Evolutionary conservation across 2,888 invertebrate genomes (phyloP).

Genomic region (Nudaria mundana): DNA sequence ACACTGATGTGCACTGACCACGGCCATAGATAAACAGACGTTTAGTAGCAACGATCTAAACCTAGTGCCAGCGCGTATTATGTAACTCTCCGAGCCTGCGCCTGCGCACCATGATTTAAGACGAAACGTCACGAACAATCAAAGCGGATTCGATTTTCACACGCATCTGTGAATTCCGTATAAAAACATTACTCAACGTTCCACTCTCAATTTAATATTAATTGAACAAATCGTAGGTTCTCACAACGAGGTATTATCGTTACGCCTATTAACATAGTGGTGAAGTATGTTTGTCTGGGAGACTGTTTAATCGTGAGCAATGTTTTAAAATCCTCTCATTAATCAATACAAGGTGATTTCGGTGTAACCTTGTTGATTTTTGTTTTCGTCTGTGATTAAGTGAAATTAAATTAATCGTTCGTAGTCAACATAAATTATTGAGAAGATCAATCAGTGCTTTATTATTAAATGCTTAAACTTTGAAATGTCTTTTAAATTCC

Average conservation of each 20-base stretch:
- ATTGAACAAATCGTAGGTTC: slow-evolving; percentile 27
- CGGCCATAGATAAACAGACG: slow-evolving; percentile 35
- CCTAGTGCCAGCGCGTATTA: slow-evolving; percentile 25
- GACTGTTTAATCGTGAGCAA: slow-evolving; percentile 44
- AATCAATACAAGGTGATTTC: slow-evolving; percentile 62
- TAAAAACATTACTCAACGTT: slow-evolving; percentile 27
- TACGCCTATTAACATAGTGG: slow-evolving; percentile 44
- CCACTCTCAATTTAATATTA: slow-evolving; percentile 20
- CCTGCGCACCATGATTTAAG: slow-evolving; percentile 17
- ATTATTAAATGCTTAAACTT: too few relatives aligned
- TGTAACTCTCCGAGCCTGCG: slow-evolving; percentile 27
- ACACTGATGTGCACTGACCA: slow-evolving; percentile 52
- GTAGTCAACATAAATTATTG: slow-evolving; percentile 16
- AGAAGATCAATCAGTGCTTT: slow-evolving; percentile 30
- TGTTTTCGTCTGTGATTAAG: slow-evolving; percentile 37
- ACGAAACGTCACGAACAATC: slow-evolving; percentile 24
- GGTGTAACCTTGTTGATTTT: slow-evolving; percentile 47
- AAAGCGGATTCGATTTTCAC: slow-evolving; percentile 41
- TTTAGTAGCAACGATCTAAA: slow-evolving; percentile 34
- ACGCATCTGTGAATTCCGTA: slow-evolving; percentile 30
- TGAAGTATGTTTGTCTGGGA: slow-evolving; percentile 45
- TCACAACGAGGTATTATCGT: slow-evolving; percentile 19
- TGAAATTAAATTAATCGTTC: slow-evolving; percentile 40
- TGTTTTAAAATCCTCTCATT: slow-evolving; percentile 52
- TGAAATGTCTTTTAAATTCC: too few relatives aligned